These are phyloP conservation scores for Chionoecetes opilio DNA, from an alignment of 1,140 invertebrate species.

Conservation along the genomic window DNA sequence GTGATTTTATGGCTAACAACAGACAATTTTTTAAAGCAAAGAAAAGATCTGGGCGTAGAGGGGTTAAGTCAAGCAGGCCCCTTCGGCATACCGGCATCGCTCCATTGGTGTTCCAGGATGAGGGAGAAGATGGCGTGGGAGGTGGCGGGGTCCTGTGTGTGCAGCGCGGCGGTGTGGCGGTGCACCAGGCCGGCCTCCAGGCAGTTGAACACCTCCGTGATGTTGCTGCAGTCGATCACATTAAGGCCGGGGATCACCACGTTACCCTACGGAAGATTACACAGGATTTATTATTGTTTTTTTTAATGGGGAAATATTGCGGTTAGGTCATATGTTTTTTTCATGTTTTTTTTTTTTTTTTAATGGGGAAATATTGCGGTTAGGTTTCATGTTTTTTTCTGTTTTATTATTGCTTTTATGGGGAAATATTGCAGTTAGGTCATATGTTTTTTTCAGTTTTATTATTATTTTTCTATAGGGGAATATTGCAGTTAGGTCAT, in stretches of 20 bases:
- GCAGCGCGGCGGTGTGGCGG: conserved; percentile 84
- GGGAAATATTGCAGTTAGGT: too few relatives aligned
- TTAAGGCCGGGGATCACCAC: conserved; percentile 83
- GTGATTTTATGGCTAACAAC: too few relatives aligned
- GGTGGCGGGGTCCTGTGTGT: conserved; percentile 85
- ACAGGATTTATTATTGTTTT: neutral
- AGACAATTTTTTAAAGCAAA: too few relatives aligned
- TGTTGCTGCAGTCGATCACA: conserved; percentile 84
- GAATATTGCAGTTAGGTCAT: too few relatives aligned
- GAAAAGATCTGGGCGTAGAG: neutral
- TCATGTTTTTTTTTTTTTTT: neutral
- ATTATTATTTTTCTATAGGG: too few relatives aligned
- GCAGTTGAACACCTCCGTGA: conserved; percentile 85
- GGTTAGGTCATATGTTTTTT: neutral
- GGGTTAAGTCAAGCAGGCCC: neutral
- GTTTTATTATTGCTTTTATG: too few relatives aligned
- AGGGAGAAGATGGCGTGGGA: conserved; percentile 85
- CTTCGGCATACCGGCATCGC: conserved; percentile 71
- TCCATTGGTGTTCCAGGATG: conserved; percentile 81
- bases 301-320: neutral
- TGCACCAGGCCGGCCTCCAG: conserved; percentile 84
- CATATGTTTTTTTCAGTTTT: too few relatives aligned
- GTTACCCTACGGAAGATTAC: conserved; percentile 76
- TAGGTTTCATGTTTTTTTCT: too few relatives aligned
- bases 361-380: neutral